Evolutionary conservation across 2,888 invertebrate species (phyloP).

Genomic region (Lycophotia porphyrea): DNA sequence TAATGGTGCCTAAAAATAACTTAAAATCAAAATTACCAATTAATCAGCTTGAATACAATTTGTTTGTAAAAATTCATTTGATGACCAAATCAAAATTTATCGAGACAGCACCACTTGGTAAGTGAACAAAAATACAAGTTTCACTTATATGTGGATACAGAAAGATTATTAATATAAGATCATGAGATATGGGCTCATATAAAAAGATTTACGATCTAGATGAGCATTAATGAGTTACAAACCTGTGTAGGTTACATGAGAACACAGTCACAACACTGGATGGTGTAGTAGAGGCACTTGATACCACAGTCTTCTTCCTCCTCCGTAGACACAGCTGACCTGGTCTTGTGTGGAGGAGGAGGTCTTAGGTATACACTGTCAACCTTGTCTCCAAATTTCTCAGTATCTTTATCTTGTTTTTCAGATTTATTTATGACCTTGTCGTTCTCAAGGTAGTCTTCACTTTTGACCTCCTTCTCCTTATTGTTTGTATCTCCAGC

Average conservation of each 20-base stretch:
- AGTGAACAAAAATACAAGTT: constrained; percentile 30
- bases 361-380: constrained; percentile 82
- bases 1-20: constrained; percentile 27
- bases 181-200: constrained; percentile 18
- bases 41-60: constrained; percentile 37
- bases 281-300: constrained; percentile 91
- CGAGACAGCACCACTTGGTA: constrained; percentile 12
- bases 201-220: constrained; percentile 26
- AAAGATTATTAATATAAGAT: constrained; percentile 20
- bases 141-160: constrained; percentile 15
- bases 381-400: constrained; percentile 79
- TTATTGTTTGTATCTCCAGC: constrained; percentile 78
- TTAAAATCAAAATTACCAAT: constrained; percentile 37
- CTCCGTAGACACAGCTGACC: constrained; percentile 74
- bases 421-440: constrained; percentile 68
- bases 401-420: constrained; percentile 69
- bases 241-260: constrained; percentile 77
- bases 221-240: constrained; percentile 47
- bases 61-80: constrained; percentile 33
- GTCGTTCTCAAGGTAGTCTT: constrained; percentile 76
- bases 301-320: constrained; percentile 91
- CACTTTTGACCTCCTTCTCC: constrained; percentile 64
- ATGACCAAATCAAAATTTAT: constrained; percentile 23
- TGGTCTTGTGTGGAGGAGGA: constrained; percentile 76
- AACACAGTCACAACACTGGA: constrained; percentile 92